These are phyloP conservation scores for Psilopogon haemacephalus DNA, from an alignment of 2,113 vertebrate genomes.

Conservation along the genomic window DNA sequence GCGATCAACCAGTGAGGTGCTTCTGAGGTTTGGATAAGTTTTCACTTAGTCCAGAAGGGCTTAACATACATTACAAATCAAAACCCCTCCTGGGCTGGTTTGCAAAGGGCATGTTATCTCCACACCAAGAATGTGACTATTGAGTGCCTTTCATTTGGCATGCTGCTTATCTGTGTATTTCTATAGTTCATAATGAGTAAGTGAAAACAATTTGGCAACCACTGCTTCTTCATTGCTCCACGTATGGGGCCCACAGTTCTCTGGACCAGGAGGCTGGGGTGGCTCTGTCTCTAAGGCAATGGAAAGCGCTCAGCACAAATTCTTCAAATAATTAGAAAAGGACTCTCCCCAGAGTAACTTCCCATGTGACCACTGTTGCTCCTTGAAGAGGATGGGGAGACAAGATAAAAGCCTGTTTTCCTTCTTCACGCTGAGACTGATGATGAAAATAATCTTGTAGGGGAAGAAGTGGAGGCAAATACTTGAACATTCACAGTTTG, in stretches of 20 bases:
- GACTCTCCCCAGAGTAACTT: constrained; percentile 53
- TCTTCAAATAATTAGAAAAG: constrained; percentile 64
- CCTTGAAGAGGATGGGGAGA: constrained; percentile 65
- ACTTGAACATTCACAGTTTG: constrained; percentile 85
- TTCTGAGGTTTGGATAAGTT: constrained; percentile 49
- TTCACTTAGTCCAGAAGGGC: constrained; percentile 41
- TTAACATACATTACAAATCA: constrained; percentile 10
- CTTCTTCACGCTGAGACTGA: constrained; percentile 72
- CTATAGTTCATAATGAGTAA: constrained; percentile 43
- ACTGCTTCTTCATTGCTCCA: constrained; percentile 65
- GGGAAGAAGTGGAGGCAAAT: constrained; percentile 79
- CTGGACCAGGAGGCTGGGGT: constrained; percentile 71
- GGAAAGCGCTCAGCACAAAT: constrained; percentile 70
- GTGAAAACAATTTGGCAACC: constrained; percentile 74
- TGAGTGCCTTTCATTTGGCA: constrained; percentile 41
- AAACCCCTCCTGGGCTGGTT: constrained; percentile 35
- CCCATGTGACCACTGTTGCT: constrained; percentile 69
- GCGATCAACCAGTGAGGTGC: constrained; percentile 60
- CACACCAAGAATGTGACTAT: background rate
- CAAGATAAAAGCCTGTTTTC: constrained; percentile 55
- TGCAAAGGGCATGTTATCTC: constrained; percentile 32
- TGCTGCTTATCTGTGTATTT: constrained; percentile 15
- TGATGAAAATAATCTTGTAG: constrained; percentile 70
- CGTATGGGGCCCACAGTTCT: constrained; percentile 29
- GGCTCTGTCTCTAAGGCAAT: constrained; percentile 77